Evolutionary conservation across 1,140 invertebrate species (phyloP).

Genomic region (Hyles vespertilio): DNA sequence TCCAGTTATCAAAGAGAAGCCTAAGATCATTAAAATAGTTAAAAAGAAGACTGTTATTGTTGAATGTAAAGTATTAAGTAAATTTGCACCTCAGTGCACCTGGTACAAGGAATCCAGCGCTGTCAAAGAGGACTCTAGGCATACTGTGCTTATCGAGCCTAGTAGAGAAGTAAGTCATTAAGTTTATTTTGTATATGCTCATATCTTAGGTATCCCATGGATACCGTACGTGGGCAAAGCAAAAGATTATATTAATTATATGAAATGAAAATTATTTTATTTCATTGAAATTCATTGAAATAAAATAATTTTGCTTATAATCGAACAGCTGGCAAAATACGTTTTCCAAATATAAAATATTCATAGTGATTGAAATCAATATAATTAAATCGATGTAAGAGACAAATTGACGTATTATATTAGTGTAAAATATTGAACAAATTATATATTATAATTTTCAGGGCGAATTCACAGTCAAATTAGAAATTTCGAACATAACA

Average conservation of each 20-base stretch:
- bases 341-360: too few relatives aligned
- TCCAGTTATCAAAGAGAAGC: constrained; percentile 94
- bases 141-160: constrained; percentile 85
- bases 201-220: too few relatives aligned
- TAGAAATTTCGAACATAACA: constrained; percentile 89
- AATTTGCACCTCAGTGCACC: constrained; percentile 90
- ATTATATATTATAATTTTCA: constrained; percentile 49
- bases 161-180: constrained; percentile 81
- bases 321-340: too few relatives aligned
- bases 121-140: constrained; percentile 85
- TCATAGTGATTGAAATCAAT: too few relatives aligned
- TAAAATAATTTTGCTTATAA: too few relatives aligned
- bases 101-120: constrained; percentile 92
- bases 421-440: too few relatives aligned
- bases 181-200: neutral
- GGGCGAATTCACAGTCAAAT: constrained; percentile 91
- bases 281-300: too few relatives aligned
- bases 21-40: constrained; percentile 91
- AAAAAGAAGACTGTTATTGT: constrained; percentile 94
- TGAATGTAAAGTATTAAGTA: constrained; percentile 92
- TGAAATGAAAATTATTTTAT: too few relatives aligned
- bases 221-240: too few relatives aligned
- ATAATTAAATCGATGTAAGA: too few relatives aligned
- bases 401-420: too few relatives aligned
- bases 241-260: too few relatives aligned